Evolutionary conservation across 1,140 invertebrate genomes (phyloP).

Genomic region (Piezodorus guildinii): DNA sequence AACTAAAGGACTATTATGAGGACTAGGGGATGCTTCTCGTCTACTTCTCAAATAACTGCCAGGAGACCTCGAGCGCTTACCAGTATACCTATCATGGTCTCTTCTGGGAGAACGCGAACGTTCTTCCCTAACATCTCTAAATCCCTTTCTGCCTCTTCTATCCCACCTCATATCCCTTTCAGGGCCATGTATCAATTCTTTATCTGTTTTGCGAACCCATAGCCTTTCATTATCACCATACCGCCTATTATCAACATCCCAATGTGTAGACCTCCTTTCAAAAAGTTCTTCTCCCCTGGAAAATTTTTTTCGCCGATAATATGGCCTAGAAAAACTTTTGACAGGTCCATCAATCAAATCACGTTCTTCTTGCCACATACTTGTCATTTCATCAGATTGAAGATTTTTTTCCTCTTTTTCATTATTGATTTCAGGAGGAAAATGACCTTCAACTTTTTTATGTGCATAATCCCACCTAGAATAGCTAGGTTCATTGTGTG

Average conservation of each 20-base stretch:
- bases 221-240: neutral
- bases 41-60: neutral
- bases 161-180: neutral
- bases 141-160: neutral
- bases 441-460: neutral
- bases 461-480: constrained; percentile 8
- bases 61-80: neutral
- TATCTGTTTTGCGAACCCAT: neutral
- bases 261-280: neutral
- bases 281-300: neutral
- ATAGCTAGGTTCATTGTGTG: neutral
- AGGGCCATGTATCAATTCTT: neutral
- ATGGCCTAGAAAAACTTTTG: neutral
- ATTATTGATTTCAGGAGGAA: neutral
- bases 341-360: neutral
- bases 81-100: neutral
- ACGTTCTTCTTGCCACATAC: neutral
- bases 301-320: neutral
- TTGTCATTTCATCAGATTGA: neutral
- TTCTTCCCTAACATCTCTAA: neutral
- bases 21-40: neutral
- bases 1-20: neutral
- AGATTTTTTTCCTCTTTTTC: too few relatives aligned
- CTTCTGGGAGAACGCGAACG: neutral
- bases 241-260: neutral